Conservation (phyloP, 2,113 vertebrate species). For the Erinaceus europaeus region DNA sequence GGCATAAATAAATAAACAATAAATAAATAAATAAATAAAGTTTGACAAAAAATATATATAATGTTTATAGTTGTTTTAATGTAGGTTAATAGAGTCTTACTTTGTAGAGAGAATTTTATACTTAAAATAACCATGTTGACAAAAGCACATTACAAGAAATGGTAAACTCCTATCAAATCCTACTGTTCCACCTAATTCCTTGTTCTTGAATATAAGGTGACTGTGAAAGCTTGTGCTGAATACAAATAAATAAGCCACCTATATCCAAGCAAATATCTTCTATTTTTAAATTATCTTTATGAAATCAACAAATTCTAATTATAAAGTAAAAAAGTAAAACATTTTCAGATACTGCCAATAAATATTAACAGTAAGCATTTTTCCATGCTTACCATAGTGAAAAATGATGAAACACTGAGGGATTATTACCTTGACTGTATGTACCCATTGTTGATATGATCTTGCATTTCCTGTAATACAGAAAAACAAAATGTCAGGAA, state of each 20-base stretch:
- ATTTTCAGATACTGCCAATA: neutral
- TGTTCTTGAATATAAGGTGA: neutral
- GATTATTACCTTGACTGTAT: slow-evolving; percentile 92
- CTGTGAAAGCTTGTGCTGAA: neutral
- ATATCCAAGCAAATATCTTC: neutral
- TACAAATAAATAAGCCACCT: slow-evolving; percentile 14
- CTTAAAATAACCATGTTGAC: slow-evolving; percentile 18
- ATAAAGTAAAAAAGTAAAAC: neutral
- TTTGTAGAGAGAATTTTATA: neutral
- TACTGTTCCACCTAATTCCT: slow-evolving; percentile 26
- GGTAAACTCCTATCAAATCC: slow-evolving; percentile 23
- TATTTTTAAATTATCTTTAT: neutral
- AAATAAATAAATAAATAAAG: too few species aligned
- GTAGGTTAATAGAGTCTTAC: neutral
- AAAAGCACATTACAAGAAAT: neutral
- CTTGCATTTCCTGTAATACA: slow-evolving; percentile 88
- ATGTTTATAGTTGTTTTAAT: neutral
- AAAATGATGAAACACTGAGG: neutral
- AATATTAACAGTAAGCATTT: neutral
- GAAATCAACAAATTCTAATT: slow-evolving; percentile 1
- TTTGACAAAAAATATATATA: neutral
- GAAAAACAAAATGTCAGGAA: neutral
- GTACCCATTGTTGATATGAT: slow-evolving; percentile 96
- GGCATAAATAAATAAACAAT: too few species aligned
- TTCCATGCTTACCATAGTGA: fast-evolving